Conservation (phyloP, 2,888 invertebrate species). For the Anticlea derivata region DNA sequence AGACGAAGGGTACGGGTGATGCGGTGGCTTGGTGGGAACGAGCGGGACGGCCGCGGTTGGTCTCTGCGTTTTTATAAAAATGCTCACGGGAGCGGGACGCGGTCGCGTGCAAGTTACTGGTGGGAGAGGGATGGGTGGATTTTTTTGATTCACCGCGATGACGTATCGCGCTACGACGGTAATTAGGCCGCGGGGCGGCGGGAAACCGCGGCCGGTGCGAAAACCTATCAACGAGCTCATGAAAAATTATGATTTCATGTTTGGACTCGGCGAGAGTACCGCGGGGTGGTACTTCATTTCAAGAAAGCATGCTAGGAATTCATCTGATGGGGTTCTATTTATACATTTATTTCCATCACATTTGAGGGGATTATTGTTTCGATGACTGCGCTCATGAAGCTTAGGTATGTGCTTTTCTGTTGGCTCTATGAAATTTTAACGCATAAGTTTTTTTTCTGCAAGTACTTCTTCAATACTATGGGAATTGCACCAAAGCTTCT, state of each 20-base stretch:
- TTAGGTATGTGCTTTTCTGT: too few relatives aligned
- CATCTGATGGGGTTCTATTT: conserved; percentile 52
- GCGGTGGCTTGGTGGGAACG: conserved; percentile 72
- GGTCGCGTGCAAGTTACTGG: conserved; percentile 48
- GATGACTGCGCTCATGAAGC: background rate
- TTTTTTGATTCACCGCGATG: conserved; percentile 81
- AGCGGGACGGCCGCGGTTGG: conserved; percentile 80
- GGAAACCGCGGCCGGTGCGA: conserved; percentile 80
- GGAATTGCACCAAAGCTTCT: too few relatives aligned
- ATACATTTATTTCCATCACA: conserved; percentile 48
- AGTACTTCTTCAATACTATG: too few relatives aligned
- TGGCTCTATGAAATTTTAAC: too few relatives aligned
- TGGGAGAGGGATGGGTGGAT: conserved; percentile 76
- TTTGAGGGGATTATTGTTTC: conserved; percentile 34
- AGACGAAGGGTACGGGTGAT: conserved; percentile 80
- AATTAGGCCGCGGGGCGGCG: conserved; percentile 83
- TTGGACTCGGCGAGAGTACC: conserved; percentile 57
- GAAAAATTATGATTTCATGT: conserved; percentile 82
- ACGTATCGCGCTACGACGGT: conserved; percentile 80
- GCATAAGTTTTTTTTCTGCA: too few relatives aligned
- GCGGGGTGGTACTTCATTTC: conserved; percentile 71
- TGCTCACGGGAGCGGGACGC: conserved; percentile 73
- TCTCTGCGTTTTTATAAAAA: conserved; percentile 84
- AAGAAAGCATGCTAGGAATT: conserved; percentile 62
- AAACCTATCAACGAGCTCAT: conserved; percentile 84